phyloP scores from a whole-genome alignment of 2,113 vertebrate genomes.

The Thomomys bottae region DNA sequence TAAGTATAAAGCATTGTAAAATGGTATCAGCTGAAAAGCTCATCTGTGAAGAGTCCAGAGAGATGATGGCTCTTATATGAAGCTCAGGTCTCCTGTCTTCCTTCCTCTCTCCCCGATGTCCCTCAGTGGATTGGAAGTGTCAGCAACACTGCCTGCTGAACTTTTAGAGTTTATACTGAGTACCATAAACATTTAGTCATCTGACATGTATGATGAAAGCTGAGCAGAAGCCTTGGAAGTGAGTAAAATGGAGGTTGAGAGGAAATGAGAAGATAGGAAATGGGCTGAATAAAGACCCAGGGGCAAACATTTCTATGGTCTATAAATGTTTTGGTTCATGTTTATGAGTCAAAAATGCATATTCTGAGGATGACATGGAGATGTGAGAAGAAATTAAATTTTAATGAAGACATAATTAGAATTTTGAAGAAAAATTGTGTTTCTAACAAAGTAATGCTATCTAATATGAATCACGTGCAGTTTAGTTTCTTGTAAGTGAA shows the following conservation, averaged over 20 bases:
- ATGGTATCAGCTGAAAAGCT: too few relatives aligned
- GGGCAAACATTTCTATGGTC: background rate
- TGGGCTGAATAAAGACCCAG: background rate
- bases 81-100: background rate
- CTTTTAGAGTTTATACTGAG: background rate
- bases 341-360: background rate
- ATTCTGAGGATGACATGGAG: background rate
- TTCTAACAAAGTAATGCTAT: slow-evolving; percentile 6
- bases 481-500: too few relatives aligned
- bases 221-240: background rate
- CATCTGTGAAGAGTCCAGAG: too few relatives aligned
- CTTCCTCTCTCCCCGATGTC: background rate
- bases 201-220: too few relatives aligned
- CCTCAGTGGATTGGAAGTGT: background rate
- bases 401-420: background rate
- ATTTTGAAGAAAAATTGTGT: background rate
- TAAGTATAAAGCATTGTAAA: too few relatives aligned
- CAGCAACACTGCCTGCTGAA: background rate
- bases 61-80: too few relatives aligned
- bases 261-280: background rate
- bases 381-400: background rate
- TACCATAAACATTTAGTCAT: background rate
- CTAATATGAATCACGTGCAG: background rate
- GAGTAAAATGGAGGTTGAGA: background rate
- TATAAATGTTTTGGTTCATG: background rate